Evolutionary conservation across 2,888 invertebrate species (phyloP), one percentile per base, ranked within the genome.

Genomic region (Leucophenga maculata): DNA sequence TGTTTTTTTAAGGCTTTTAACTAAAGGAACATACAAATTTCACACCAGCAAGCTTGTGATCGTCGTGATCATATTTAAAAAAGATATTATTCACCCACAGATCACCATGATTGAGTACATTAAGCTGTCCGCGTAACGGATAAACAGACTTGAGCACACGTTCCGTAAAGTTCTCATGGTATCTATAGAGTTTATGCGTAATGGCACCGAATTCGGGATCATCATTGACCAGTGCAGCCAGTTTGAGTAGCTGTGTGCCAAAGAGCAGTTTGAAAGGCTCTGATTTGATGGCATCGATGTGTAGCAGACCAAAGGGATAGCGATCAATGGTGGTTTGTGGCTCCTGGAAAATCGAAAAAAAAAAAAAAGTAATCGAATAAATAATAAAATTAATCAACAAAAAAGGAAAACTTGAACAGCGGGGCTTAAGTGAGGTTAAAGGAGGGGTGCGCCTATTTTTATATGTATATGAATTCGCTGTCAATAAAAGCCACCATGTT

Each of bases 41-140:
- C 55, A 89, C 85, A 69, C 90, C 89, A 52, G 81, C 77, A 6
- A 89, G 81, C 39, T 82, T 73, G 54, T 74, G 69, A 2, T 72
- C 62, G 0, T 76, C 50, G 8, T 48, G 71, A 16, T 85, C 75
- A 70, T 88, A 89, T 54, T 87, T 86, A 72, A 90, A 90, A 76
- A 91, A 87, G 77, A 91, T 88, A 74, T 91, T 91, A 72, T 90
- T 90, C 0, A 89, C 85, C 90, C 90, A 91, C 6, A 90, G 79
- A 79, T 91, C 91, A 2, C 90, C 90, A 70, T 91, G 91, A 74
- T 90, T 90, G 13, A 91, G 84, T 14, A 90, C 90, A 70, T 86
- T 87, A 0, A 75, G 60, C 0, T 48, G 32, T 0, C 88, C 87
- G 4, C 78, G 67, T 60, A 86, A 48, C 0, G 87, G 87, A 67